Base-by-base conservation (phyloP, 2,797 vertebrate species). In the Poecilia wingei region DNA sequence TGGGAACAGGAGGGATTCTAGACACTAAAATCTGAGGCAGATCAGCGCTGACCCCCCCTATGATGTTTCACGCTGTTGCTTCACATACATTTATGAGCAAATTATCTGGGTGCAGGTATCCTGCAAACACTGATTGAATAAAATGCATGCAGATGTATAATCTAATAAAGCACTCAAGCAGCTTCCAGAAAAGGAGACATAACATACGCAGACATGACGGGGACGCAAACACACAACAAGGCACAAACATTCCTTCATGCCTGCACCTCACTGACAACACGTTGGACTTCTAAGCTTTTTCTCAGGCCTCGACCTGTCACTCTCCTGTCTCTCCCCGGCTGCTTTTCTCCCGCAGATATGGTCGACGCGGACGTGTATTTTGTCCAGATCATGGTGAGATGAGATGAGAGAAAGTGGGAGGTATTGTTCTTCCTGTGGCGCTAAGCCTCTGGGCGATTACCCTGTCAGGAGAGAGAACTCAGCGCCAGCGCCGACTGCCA, bases 401-500 rank as follows among this genome's bases (percentile, higher is more conserved):
- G 94, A 95, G 95, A 96, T 94, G 94, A 93, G 94, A 95, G 92
- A 92, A 95, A 95, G 93, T 93, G 92, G 91, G 92, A 94, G 93
- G 92, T 92, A 95, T 94, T 95, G 94, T 96, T 94, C 93, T 95
- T 94, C 93, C 93, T 91, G 93, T 91, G 92, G 93, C 79, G 93
- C 92, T 95, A 96, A 96, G 94, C 95, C 93, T 86, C 88, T 68
- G 89, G 92, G 94, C 89, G 95, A 95, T 96, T 96, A 96, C 94
- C 94, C 95, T 96, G 95, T 96, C 95, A 96, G 94, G 90, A 94
- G 91, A 88, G 87, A 93, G 88, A 94, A 95, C 92, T 94, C 93
- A 92, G 91, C 87, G 85, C 86, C 86, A 88, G 91, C 88, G 91
- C 92, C 89, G 87, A 94, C 95, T 96, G 94, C 95, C 95, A 96